Conservation (phyloP, 2,797 vertebrate genomes). For the Acridotheres tristis region DNA sequence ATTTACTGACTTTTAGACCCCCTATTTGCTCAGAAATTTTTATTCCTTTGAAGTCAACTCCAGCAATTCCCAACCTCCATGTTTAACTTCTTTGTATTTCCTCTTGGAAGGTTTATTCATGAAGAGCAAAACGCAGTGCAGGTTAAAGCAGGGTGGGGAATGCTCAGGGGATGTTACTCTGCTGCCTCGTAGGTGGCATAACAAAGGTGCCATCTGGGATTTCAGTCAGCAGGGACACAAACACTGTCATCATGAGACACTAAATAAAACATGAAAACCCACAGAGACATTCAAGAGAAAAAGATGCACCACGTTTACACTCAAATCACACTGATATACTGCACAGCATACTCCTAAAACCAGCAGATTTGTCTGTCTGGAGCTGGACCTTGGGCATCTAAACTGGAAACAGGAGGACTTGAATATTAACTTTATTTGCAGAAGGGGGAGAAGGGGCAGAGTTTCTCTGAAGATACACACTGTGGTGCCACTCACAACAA, state of each 20-base stretch:
- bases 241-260: background rate
- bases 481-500: background rate
- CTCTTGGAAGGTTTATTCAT: background rate
- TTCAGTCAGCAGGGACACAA: background rate
- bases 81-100: background rate
- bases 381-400: background rate
- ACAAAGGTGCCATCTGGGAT: background rate
- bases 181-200: background rate
- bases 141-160: background rate
- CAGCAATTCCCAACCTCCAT: background rate
- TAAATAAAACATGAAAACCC: background rate
- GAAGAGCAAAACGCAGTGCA: background rate
- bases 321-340: background rate
- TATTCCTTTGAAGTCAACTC: background rate
- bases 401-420: background rate
- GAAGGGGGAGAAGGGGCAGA: background rate
- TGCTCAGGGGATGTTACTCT: background rate
- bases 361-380: background rate
- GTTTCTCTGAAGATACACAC: background rate
- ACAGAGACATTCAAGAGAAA: background rate
- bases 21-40: background rate
- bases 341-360: background rate
- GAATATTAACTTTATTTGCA: background rate
- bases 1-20: background rate
- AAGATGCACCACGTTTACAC: background rate